Percentiles rank a stretch among this genome's conserved stretches.
phyloP scores from a whole-genome alignment of 1,140 invertebrate species.

The Branchinecta lynchi region DNA sequence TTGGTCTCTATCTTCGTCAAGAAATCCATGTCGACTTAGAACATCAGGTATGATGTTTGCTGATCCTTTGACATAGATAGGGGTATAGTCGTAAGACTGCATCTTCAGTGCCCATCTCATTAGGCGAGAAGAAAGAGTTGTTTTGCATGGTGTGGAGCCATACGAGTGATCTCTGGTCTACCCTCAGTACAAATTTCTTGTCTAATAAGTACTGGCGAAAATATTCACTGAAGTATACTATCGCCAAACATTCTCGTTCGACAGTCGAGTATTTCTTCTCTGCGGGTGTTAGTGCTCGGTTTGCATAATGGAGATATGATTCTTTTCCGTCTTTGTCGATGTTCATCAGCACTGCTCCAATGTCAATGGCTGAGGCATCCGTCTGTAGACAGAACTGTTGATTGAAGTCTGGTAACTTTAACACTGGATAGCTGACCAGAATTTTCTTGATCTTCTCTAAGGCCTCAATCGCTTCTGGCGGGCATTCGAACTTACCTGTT shows the following conservation, averaged over 20 bases:
- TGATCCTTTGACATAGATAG: neutral
- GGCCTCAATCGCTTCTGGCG: neutral
- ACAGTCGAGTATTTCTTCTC: constrained; percentile 5
- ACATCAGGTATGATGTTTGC: neutral
- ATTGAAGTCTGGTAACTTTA: neutral
- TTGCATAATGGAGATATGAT: neutral
- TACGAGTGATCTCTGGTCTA: neutral
- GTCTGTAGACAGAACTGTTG: constrained; percentile 1
- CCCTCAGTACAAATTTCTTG: neutral
- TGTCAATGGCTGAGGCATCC: neutral
- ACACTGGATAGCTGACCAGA: neutral
- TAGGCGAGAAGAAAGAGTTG: too few species aligned
- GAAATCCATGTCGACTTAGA: neutral
- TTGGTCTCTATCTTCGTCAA: too few species aligned
- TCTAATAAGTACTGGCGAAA: neutral
- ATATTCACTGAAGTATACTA: neutral
- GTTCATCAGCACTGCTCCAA: neutral
- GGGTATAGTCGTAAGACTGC: too few species aligned
- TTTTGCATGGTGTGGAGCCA: neutral
- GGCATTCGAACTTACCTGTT: neutral
- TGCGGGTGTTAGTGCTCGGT: neutral
- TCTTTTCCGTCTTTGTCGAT: neutral
- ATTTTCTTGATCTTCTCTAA: too few species aligned
- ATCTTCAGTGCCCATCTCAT: too few species aligned
- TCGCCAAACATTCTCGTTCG: neutral